Conservation (phyloP, 2,888 invertebrate species). For the Meloe dianella region DNA sequence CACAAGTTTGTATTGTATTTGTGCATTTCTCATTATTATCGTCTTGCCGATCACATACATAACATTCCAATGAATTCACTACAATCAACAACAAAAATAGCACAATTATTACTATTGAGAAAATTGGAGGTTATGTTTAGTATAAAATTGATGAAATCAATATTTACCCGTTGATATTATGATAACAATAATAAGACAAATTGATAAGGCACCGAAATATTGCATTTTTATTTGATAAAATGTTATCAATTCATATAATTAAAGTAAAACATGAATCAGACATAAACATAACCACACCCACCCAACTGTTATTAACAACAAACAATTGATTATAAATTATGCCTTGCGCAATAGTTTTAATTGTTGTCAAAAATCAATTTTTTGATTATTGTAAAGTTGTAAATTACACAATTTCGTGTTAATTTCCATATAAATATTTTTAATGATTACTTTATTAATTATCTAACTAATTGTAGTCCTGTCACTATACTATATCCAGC, state of each 20-base stretch:
- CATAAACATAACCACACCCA: constrained; percentile 30
- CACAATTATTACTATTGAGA: too few species aligned
- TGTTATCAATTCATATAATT: constrained; percentile 23
- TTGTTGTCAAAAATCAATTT: not conserved
- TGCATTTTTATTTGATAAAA: constrained; percentile 29
- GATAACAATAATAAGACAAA: constrained; percentile 29
- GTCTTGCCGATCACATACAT: constrained; percentile 92
- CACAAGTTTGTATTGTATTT: constrained; percentile 89
- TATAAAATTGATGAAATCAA: not conserved
- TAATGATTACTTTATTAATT: not conserved
- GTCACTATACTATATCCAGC: not conserved
- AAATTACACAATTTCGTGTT: not conserved
- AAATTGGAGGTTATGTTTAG: constrained; percentile 10
- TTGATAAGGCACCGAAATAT: constrained; percentile 26
- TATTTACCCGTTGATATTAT: constrained; percentile 34
- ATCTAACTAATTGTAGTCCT: not conserved
- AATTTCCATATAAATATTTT: not conserved
- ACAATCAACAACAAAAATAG: not conserved
- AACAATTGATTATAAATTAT: not conserved
- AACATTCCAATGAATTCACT: constrained; percentile 78
- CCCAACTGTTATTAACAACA: constrained; percentile 17
- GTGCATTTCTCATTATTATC: constrained; percentile 91
- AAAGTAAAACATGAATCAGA: constrained; percentile 26
- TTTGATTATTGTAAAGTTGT: not conserved
- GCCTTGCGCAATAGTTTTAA: not conserved